Evolutionary conservation across 1,140 invertebrate genomes (phyloP).

Genomic region (Ceratina japonica): DNA sequence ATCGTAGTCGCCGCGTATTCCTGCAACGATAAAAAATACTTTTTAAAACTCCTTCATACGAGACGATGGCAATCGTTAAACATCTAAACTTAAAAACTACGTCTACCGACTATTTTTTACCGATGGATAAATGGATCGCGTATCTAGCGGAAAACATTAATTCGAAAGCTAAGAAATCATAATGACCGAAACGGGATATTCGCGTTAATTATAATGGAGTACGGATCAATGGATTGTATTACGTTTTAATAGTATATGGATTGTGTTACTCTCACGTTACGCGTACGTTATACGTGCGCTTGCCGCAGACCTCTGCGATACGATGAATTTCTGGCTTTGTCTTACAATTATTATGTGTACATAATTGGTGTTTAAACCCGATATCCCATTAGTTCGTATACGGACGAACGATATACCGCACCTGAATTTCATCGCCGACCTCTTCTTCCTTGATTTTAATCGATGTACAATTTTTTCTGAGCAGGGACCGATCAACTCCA

Average conservation of each 20-base stretch:
- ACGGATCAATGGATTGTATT: constrained; percentile 23
- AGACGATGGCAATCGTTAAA: too few relatives aligned
- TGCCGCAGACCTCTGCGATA: neutral
- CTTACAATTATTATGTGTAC: too few relatives aligned
- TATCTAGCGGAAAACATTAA: neutral
- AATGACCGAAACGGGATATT: constrained; percentile 22
- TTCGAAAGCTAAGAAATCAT: constrained; percentile 2
- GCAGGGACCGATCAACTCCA: constrained; percentile 28
- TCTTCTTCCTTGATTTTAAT: constrained; percentile 78
- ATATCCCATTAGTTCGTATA: neutral
- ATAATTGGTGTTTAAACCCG: too few relatives aligned
- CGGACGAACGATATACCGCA: constrained; percentile 52
- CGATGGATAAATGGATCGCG: too few relatives aligned
- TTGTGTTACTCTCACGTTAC: constrained; percentile 9
- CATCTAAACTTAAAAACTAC: neutral
- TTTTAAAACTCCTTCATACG: too few relatives aligned
- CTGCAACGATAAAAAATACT: constrained; percentile 80
- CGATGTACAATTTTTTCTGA: constrained; percentile 24
- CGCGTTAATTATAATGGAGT: constrained; percentile 22
- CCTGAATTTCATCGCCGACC: constrained; percentile 80
- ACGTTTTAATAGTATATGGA: constrained; percentile 26
- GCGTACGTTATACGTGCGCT: neutral
- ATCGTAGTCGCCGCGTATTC: constrained; percentile 94
- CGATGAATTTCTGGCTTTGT: neutral
- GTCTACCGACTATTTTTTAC: neutral